These are phyloP conservation scores for Oppia nitens DNA, from an alignment of 1,140 invertebrate species.

Conservation along the genomic window DNA sequence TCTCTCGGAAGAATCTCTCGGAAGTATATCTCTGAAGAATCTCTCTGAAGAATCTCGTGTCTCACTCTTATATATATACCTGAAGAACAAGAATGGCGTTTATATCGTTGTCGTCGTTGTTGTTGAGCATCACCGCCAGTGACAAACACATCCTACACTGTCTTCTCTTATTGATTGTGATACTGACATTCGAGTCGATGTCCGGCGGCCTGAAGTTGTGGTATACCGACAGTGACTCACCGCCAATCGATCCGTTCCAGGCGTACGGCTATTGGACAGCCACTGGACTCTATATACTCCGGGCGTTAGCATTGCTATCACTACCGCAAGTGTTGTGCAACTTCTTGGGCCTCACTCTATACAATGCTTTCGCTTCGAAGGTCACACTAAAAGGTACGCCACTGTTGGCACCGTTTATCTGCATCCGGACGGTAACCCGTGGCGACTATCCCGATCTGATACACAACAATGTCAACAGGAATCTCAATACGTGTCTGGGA, in stretches of 20 bases:
- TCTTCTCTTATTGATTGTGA: conserved; percentile 49
- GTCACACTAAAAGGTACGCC: conserved; percentile 74
- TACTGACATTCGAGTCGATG: conserved; percentile 56
- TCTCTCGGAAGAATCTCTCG: too few species aligned
- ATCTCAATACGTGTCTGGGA: conserved; percentile 72
- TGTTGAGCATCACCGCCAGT: conserved; percentile 35
- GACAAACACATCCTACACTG: conserved; percentile 61
- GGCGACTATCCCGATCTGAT: conserved; percentile 88
- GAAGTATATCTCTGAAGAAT: too few species aligned
- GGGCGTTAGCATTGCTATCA: conserved; percentile 66
- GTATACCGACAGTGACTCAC: conserved; percentile 32
- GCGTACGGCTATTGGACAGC: conserved; percentile 51
- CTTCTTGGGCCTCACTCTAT: conserved; percentile 70
- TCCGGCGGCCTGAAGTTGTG: conserved; percentile 55
- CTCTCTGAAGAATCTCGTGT: too few species aligned
- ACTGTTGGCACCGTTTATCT: conserved; percentile 80
- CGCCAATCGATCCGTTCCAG: conserved; percentile 50
- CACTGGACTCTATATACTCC: conserved; percentile 50
- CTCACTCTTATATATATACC: too few species aligned
- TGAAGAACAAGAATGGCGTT: too few species aligned
- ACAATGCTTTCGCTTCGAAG: conserved; percentile 88
- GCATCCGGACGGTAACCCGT: conserved; percentile 82
- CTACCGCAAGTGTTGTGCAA: conserved; percentile 61
- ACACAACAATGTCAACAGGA: conserved; percentile 64
- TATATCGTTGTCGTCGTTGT: not conserved